These are phyloP conservation scores for Piliocolobus tephrosceles DNA, from an alignment of 2,113 vertebrate species.

Conservation along the genomic window DNA sequence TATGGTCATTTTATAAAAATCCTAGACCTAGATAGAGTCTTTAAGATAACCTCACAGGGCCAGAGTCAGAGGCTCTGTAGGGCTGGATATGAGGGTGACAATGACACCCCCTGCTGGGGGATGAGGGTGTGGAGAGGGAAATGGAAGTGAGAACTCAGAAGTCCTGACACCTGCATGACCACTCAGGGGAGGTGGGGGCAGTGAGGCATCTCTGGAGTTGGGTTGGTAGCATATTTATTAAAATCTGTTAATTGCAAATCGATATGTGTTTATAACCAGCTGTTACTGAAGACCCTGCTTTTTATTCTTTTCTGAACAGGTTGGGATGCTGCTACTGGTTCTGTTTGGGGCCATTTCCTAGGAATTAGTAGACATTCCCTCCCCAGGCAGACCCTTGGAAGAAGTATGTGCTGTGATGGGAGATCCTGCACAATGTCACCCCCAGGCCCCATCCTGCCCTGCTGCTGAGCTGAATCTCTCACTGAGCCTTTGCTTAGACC, in stretches of 20 bases:
- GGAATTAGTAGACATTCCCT: not conserved
- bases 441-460: fast-evolving
- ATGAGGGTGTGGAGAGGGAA: not conserved
- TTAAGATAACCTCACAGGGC: not conserved
- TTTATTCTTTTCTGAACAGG: not conserved
- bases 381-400: not conserved
- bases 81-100: not conserved
- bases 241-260: not conserved
- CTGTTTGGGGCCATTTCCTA: not conserved
- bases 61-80: not conserved
- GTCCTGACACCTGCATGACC: fast-evolving
- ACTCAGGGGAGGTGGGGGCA: not conserved
- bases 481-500: not conserved
- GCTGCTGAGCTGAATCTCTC: no score
- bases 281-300: not conserved
- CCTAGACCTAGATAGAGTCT: not conserved
- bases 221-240: not conserved
- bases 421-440: fast-evolving
- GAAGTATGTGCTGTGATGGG: not conserved
- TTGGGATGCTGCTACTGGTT: not conserved
- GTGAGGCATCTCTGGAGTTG: fast-evolving
- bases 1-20: not conserved
- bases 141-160: not conserved
- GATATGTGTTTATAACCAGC: not conserved
- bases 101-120: not conserved